Evolutionary conservation across 2,888 invertebrate genomes (phyloP).

Genomic region (Ophion costatus): DNA sequence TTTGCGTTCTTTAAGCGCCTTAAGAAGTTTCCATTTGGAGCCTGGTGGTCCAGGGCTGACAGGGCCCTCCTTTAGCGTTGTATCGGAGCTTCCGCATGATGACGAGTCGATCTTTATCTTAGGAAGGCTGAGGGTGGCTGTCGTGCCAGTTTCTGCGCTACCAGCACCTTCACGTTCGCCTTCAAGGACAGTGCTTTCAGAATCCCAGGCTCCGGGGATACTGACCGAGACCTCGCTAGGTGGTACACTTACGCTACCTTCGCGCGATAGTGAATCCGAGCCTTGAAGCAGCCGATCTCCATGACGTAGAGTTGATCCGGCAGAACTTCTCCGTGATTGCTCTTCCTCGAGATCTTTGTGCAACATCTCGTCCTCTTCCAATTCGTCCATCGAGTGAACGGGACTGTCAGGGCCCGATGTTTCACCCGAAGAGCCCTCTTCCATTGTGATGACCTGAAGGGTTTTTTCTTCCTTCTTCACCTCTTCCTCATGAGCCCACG

Average conservation of each 20-base stretch:
- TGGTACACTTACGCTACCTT: slow-evolving; percentile 83
- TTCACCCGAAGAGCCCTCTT: slow-evolving; percentile 91
- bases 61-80: slow-evolving; percentile 82
- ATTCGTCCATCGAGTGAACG: slow-evolving; percentile 89
- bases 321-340: slow-evolving; percentile 81
- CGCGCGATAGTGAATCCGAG: slow-evolving; percentile 81
- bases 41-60: slow-evolving; percentile 85
- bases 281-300: slow-evolving; percentile 79
- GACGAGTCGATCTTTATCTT: slow-evolving; percentile 84
- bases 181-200: slow-evolving; percentile 81
- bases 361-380: slow-evolving; percentile 87
- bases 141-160: slow-evolving; percentile 78
- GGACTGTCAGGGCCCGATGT: slow-evolving; percentile 96
- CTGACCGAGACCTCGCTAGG: slow-evolving; percentile 82
- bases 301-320: slow-evolving; percentile 82
- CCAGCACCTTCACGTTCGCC: slow-evolving; percentile 79
- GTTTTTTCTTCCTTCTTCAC: slow-evolving; percentile 78
- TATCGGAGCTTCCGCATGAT: slow-evolving; percentile 79
- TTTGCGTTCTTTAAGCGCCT: slow-evolving; percentile 94
- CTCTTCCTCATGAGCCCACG: slow-evolving; percentile 83
- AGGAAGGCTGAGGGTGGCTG: slow-evolving; percentile 83
- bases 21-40: slow-evolving; percentile 95
- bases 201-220: slow-evolving; percentile 82
- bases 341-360: slow-evolving; percentile 83
- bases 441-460: slow-evolving; percentile 77